These are phyloP conservation scores for Dyspetes luteomarginatus DNA, from an alignment of 2,888 invertebrate species.

Conservation along the genomic window DNA sequence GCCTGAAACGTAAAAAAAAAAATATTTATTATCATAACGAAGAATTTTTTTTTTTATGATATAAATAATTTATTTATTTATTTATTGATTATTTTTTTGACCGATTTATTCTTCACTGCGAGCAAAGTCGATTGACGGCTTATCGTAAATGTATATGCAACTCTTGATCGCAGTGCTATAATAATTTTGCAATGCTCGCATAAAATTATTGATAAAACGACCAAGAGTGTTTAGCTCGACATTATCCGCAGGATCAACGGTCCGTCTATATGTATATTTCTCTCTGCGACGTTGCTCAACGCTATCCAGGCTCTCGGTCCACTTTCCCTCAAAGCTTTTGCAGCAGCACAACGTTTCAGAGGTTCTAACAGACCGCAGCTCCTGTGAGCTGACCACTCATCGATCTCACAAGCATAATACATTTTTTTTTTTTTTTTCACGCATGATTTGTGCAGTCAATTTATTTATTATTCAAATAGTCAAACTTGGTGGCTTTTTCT, in stretches of 20 bases:
- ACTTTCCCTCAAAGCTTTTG: slow-evolving; percentile 79
- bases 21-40: slow-evolving; percentile 4
- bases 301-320: slow-evolving; percentile 73
- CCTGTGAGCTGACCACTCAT: slow-evolving; percentile 32
- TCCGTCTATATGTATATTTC: slow-evolving; percentile 10
- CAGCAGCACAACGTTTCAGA: slow-evolving; percentile 10
- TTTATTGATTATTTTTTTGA: not conserved
- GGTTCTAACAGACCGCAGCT: slow-evolving; percentile 25
- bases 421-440: slow-evolving; percentile 43
- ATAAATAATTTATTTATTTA: not conserved
- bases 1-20: slow-evolving; percentile 86
- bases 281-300: slow-evolving; percentile 75
- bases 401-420: slow-evolving; percentile 36
- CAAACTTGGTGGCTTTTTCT: too few relatives aligned
- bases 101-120: not conserved
- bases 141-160: not conserved
- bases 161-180: not conserved
- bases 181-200: slow-evolving; percentile 63
- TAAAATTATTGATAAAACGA: slow-evolving; percentile 58
- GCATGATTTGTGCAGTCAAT: slow-evolving; percentile 38
- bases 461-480: too few relatives aligned
- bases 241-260: slow-evolving; percentile 43
- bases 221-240: slow-evolving; percentile 36
- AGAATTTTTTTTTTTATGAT: not conserved
- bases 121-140: slow-evolving; percentile 1